Evolutionary conservation across 2,797 vertebrate genomes (phyloP), one percentile per base, ranked within the genome.

Genomic region (Cheirogaleus major): DNA sequence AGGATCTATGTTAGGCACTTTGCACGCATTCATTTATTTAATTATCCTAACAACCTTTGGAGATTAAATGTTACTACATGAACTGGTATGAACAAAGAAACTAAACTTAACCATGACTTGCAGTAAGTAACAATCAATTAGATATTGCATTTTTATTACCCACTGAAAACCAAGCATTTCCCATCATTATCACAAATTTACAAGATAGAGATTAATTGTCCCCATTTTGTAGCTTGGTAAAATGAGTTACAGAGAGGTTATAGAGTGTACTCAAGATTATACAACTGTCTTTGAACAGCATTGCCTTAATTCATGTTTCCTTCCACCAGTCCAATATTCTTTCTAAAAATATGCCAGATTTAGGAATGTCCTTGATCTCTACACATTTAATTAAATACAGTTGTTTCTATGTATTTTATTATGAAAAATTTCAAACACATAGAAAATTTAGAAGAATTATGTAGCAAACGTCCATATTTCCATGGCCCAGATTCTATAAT

Each of bases 141-240:
- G 27, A 90, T 27, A 1, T 30, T 95, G 38, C n/a, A 35, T 86
- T 95, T 93, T 95, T 50, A 43, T 89, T 88, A 67, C 30, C 48
- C 55, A 75, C 5, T 13, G 13, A 86, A 86, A 81, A 91, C 59
- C 76, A 87, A 84, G 50, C 52, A 48, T 82, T 55, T 93, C 70
- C n/a, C 85, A 11, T 78, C 48, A 45, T 93, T 94, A 76, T 79
- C 52, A 76, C 35, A 95, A 75, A 57, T n/a, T 93, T 86, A 48
- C 9, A 83, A 76, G 85, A n/a, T 45, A 52, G 70, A 10, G 13
- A 88, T 67, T 95, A 95, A 79, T 67, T 87, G 7, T 59, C n/a
- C 35, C 89, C 79, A 15, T 79, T 70, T 67, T 50, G 32, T 45
- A 69, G 41, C 67, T 63, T 63, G 90, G 27, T 52, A 69, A 87